Evolutionary conservation across 1,140 invertebrate genomes (phyloP), one percentile per base, ranked within the genome.

Genomic region (Hesperophylax magnus): DNA sequence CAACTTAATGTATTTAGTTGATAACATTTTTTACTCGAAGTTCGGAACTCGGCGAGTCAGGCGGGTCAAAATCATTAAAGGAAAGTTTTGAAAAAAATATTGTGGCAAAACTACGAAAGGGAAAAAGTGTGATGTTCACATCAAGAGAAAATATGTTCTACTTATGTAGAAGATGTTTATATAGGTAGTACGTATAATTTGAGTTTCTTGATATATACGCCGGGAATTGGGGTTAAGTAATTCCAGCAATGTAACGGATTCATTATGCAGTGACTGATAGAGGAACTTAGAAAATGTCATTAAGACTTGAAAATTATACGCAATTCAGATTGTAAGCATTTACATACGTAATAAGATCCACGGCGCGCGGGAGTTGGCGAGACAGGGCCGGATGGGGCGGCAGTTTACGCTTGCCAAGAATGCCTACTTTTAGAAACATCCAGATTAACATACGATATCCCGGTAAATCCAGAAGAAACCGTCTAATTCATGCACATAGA

Each of bases 241-340:
- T 15, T 54, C 15, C 47, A 72, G 47, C 20, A 47, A 31, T 31
- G 34, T 11, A 52, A 52, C 7, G 69, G 20, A 54, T 27, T 54
- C 69, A 22, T 72, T 72, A 72, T 72, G 20, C 52, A 54, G 69
- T 54, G 69, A 72, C 47, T 54, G 47, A 72, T 54, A 72, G 20
- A 53, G 69, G 69, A 72, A 72, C 47, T 53, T 72, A 53, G 69
- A 72, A 72, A 72, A 72, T 72, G 69, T 72, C 69, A 53, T 72
- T 72, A 72, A 72, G 39, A 72, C 69, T 72, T 72, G 69, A 54
- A 72, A 72, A 72, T 72, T 72, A 72, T 52, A 72, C 69, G 47
- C 39, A 53, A 17, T 72, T 72, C 52, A 72, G 69, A 72, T 72
- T 72, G 69, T 8, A 52, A 54, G 47, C 20, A 72, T 72, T 72